A percentile compares a stretch with the other conserved stretches of the same genome.
These are phyloP conservation scores for Coecobrya sp. DNA, from an alignment of 2,888 invertebrate species.

Conservation along the genomic window DNA sequence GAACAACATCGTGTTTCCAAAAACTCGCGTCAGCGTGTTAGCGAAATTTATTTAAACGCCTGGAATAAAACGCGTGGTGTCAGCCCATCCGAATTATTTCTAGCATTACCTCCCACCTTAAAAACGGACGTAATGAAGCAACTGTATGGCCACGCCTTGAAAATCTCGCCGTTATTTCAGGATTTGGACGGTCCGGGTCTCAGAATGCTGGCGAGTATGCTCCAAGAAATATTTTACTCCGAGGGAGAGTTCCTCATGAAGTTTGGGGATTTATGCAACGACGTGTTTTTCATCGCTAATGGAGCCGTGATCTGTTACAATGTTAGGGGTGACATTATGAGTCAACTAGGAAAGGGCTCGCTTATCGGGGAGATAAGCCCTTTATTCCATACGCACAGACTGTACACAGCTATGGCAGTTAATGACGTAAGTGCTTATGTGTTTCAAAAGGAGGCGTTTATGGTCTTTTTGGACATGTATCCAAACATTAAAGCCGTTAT, in stretches of 20 bases:
- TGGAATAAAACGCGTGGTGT: conserved; percentile 85
- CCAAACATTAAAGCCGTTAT: conserved; percentile 78
- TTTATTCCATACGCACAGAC: conserved; percentile 81
- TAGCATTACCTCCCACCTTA: conserved; percentile 83
- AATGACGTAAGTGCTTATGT: conserved; percentile 83
- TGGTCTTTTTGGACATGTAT: conserved; percentile 81
- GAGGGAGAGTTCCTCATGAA: conserved; percentile 85
- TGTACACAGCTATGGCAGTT: conserved; percentile 81
- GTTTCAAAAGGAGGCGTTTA: conserved; percentile 79
- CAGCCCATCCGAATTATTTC: conserved; percentile 79
- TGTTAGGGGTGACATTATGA: conserved; percentile 82
- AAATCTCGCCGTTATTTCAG: conserved; percentile 69
- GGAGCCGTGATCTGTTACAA: conserved; percentile 84
- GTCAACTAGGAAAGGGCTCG: conserved; percentile 84
- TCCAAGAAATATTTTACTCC: conserved; percentile 83
- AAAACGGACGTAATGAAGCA: conserved; percentile 84
- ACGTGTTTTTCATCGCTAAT: conserved; percentile 83
- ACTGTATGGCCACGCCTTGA: conserved; percentile 79
- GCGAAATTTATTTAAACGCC: conserved; percentile 82
- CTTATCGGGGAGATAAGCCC: conserved; percentile 85
- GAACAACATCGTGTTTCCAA: conserved; percentile 80
- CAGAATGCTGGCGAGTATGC: conserved; percentile 80
- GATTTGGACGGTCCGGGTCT: conserved; percentile 83
- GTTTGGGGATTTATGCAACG: conserved; percentile 84
- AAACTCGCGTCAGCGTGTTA: conserved; percentile 79